Percentiles rank a stretch among this genome's conserved stretches.
Conservation (phyloP, 1,140 invertebrate species). For the Pseudomyrmex cubaensis region DNA sequence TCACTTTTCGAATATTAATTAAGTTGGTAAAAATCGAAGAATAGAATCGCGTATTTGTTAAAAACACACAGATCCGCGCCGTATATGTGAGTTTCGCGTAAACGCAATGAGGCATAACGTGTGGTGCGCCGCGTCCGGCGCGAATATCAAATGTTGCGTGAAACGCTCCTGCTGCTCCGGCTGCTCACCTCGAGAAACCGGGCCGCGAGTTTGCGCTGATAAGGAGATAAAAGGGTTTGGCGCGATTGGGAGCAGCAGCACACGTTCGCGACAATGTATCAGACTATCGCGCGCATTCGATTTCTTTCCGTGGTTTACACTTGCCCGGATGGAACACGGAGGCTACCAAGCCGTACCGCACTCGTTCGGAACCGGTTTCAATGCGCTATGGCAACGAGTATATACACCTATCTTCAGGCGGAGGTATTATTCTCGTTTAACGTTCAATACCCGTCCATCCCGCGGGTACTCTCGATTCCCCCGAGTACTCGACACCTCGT, state of each 20-base stretch:
- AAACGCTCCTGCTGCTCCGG: background rate
- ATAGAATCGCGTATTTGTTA: background rate
- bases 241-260: conserved; percentile 8
- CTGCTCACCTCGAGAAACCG: background rate
- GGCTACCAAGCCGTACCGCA: conserved; percentile 72
- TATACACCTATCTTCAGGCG: conserved; percentile 70
- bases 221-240: conserved; percentile 4
- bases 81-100: background rate
- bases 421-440: conserved; percentile 62
- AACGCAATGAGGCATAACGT: conserved; percentile 5
- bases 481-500: background rate
- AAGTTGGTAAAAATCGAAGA: background rate
- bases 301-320: conserved; percentile 77
- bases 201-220: background rate
- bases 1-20: conserved; percentile 28
- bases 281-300: conserved; percentile 57
- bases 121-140: background rate
- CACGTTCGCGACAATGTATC: background rate
- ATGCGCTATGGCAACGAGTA: conserved; percentile 69
- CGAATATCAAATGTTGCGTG: background rate
- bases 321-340: conserved; percentile 72
- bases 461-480: conserved; percentile 42
- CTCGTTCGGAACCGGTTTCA: conserved; percentile 80
- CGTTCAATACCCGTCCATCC: conserved; percentile 57
- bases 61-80: background rate